Base-by-base conservation (phyloP, 2,797 vertebrate species). In the Sebastes cheni region DNA sequence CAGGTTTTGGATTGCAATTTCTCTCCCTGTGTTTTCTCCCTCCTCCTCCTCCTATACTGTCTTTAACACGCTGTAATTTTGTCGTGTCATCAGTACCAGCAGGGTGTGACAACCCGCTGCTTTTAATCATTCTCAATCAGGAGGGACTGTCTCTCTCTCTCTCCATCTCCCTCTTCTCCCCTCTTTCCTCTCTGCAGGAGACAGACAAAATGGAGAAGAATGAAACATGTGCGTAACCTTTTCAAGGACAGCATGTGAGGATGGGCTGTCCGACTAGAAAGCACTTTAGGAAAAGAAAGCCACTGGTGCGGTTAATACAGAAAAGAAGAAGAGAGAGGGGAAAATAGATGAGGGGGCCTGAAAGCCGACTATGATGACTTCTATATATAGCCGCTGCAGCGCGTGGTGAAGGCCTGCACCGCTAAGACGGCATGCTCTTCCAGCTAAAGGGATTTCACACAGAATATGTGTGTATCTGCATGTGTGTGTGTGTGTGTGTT, bases 231-330 rank as follows among this genome's bases (percentile, higher is more conserved):
- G 83, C 71, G 62, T 93, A 92, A 94, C 94, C 94, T 95, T 95
- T 94, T 84, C 92, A 94, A 95, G 94, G 95, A 88, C 93, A 84
- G 81, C 77, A 56, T 42, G 84, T 13, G 87, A 90, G 86, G 88
- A 90, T 80, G 89, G 89, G 84, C 84, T 67, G 87, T 92, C 92
- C 89, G 66, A 85, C 91, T 80, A 75, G 86, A 93, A 91, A 95
- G 94, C 94, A 93, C 93, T 95, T 95, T 91, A 94, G 92, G 92
- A 94, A 95, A 95, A 92, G 91, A 94, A 95, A 95, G 89, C 88
- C 92, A 93, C 67, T 92, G 93, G 93, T 90, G 93, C 93, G 93
- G 90, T 93, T 95, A 96, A 95, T 95, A 93, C 87, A 91, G 89
- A 93, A 89, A 89, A 94, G 86, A 89, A 90, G 88, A 91, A 85